Conservation (phyloP, 2,797 vertebrate species). For the Otus scops region DNA sequence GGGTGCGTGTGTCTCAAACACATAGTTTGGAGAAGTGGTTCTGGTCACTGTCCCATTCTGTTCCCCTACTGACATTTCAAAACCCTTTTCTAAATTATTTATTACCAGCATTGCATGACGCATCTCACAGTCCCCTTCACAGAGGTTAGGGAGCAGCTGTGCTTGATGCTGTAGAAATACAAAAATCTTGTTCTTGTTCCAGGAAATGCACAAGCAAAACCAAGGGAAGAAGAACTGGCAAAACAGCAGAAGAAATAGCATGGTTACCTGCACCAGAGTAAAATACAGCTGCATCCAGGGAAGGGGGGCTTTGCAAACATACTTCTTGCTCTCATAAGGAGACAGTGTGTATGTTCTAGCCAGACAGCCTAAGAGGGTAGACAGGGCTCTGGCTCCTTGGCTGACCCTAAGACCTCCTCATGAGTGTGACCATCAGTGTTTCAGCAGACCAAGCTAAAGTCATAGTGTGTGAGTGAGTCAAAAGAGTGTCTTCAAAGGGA, state of each 20-base stretch:
- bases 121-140: neutral
- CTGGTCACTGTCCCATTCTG: neutral
- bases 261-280: neutral
- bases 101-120: neutral
- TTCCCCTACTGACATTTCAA: neutral
- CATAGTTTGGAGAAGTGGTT: neutral
- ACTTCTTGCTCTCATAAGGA: neutral
- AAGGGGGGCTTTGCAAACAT: neutral
- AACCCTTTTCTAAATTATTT: neutral
- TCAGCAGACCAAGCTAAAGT: neutral
- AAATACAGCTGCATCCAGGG: neutral
- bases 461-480: neutral
- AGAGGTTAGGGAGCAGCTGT: neutral
- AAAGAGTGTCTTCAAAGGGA: neutral
- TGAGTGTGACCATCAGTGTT: neutral
- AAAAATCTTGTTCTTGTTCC: neutral
- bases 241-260: neutral
- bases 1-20: neutral
- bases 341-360: neutral
- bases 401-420: neutral
- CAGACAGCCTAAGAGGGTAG: neutral
- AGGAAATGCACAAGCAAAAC: neutral
- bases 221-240: neutral
- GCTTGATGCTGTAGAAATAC: neutral
- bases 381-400: neutral